Evolutionary conservation across 2,888 invertebrate genomes (phyloP).

Genomic region (Nemurella pictetii): DNA sequence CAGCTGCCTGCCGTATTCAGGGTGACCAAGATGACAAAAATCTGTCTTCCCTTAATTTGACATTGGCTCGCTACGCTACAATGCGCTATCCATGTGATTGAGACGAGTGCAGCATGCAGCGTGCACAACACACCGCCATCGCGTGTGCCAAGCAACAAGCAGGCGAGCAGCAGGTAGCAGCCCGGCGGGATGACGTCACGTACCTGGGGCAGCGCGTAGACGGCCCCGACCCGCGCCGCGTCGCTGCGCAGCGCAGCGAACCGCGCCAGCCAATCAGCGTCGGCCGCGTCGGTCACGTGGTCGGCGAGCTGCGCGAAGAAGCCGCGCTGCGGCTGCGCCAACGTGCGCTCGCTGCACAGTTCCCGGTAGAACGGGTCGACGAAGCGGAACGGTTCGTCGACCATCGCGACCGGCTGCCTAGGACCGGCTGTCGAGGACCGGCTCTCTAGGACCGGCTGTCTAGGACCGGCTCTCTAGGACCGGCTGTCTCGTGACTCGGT

Average conservation of each 20-base stretch:
- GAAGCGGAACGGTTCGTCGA: neutral
- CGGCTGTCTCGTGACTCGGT: neutral
- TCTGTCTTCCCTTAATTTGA: too few relatives aligned
- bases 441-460: neutral
- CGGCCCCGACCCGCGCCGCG: constrained; percentile 59
- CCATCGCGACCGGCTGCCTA: neutral
- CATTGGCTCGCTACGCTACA: too few relatives aligned
- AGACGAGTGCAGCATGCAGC: too few relatives aligned
- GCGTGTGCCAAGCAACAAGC: neutral
- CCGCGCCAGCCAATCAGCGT: constrained; percentile 56
- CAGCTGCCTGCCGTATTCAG: too few relatives aligned
- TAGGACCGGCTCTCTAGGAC: neutral
- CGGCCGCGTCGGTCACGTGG: constrained; percentile 59
- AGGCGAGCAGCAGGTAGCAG: too few relatives aligned
- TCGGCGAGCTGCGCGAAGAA: constrained; percentile 72
- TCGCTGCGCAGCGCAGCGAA: constrained; percentile 64
- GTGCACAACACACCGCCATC: neutral
- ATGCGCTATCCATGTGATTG: too few relatives aligned
- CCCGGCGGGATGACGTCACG: constrained; percentile 32
- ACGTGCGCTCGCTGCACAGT: constrained; percentile 72
- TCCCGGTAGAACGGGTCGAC: constrained; percentile 56
- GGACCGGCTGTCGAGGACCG: neutral
- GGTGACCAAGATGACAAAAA: too few relatives aligned
- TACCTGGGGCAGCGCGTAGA: constrained; percentile 60
- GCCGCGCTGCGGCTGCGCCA: constrained; percentile 73